Evolutionary conservation across 1,140 invertebrate species (phyloP), one percentile per base, ranked within the genome.

Genomic region (Anastrepha obliqua): DNA sequence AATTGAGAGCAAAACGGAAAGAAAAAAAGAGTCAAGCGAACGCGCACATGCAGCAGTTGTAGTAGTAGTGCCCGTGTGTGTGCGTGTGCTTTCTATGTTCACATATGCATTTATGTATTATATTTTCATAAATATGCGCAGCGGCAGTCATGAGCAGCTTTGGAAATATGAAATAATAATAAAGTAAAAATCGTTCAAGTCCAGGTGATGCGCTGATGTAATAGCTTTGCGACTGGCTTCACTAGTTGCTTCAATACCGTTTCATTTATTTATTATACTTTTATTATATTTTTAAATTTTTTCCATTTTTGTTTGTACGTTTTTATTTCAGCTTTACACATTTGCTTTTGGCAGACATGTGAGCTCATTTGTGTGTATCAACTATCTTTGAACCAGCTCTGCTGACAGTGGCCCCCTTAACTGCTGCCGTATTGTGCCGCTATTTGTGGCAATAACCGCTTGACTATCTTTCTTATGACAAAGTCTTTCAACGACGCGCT

Each of bases 361-460:
- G 29, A 8, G 8, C 29, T 29, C 64, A 29, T 62, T n/a, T 62
- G 1, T 17, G 5, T 13, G 42, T 47, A 47, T 17, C 29, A 67
- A 39, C 17, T 17, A 13, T 17, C 47, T 81, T 55, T 81, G 47
- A 81, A 81, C 74, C 29, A 81, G 47, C 74, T 81, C 74, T 81
- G 74, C 74, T 81, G 74, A 29, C 74, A 81, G 74, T 81, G 74
- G 74, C 74, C 74, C 8, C 74, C 47, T 55, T 81, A 81, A 81
- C 74, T 55, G 74, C 74, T 55, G 74, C 67, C 74, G 74, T 47
- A 55, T 81, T 81, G 7, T 81, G 47, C 47, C 74, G 74, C 74
- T 81, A 81, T 81, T 81, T 81, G 74, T 81, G 74, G 74, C 74
- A 81, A 81, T 81, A 81, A 81, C 74, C 74, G 74, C 47, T 81